Percentiles rank a stretch among this genome's conserved stretches.
Conservation (phyloP, 2,888 invertebrate genomes). For the Fabriciana adippe region DNA sequence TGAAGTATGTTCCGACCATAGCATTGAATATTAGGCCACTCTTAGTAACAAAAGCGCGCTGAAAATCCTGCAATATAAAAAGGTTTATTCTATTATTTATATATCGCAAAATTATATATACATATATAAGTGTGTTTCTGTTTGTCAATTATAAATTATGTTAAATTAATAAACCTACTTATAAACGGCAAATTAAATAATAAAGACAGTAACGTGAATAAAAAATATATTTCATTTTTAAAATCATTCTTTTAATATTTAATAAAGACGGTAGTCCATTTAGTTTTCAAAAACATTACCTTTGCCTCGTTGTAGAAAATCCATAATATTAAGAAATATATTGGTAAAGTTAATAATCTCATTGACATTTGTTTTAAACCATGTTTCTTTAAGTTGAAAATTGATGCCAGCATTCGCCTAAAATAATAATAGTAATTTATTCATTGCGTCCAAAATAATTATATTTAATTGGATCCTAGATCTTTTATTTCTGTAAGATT, state of each 20-base stretch:
- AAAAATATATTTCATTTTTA: too few species aligned
- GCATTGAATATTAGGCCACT: slow-evolving; percentile 88
- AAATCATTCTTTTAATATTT: not conserved
- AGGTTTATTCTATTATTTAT: not conserved
- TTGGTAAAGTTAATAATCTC: slow-evolving; percentile 87
- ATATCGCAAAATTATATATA: too few species aligned
- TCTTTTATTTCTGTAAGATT: too few species aligned
- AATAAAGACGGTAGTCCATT: too few species aligned
- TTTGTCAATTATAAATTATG: too few species aligned
- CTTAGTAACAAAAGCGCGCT: slow-evolving; percentile 86
- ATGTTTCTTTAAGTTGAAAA: slow-evolving; percentile 88
- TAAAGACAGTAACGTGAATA: too few species aligned
- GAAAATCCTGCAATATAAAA: slow-evolving; percentile 75
- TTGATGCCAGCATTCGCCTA: slow-evolving; percentile 89
- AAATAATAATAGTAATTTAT: slow-evolving; percentile 39
- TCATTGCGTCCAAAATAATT: too few species aligned
- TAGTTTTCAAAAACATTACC: slow-evolving; percentile 54
- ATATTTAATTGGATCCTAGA: too few species aligned
- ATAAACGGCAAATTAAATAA: too few species aligned
- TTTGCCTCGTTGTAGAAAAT: slow-evolving; percentile 88
- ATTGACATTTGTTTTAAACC: slow-evolving; percentile 90
- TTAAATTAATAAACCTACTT: too few species aligned
- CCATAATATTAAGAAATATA: slow-evolving; percentile 90
- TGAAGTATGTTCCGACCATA: slow-evolving; percentile 85
- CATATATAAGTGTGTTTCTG: too few species aligned